Evolutionary conservation across 2,113 vertebrate species (phyloP).

Genomic region (Probosciger aterrimus): DNA sequence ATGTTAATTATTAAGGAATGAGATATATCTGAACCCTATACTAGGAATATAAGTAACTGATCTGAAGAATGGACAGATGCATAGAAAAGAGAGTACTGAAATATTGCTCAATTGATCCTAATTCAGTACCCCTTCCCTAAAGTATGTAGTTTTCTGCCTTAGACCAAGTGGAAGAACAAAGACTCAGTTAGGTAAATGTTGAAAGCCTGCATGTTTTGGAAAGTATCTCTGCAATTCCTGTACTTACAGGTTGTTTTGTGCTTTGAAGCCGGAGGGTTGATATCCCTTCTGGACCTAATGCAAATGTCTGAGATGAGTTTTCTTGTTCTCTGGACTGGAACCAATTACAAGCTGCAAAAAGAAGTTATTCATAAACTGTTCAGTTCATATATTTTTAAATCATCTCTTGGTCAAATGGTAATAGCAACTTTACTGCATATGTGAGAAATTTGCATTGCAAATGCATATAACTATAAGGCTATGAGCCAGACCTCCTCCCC

Average conservation of each 20-base stretch:
- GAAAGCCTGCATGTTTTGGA: neutral
- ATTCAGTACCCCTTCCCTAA: neutral
- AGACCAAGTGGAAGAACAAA: neutral
- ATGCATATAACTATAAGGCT: neutral
- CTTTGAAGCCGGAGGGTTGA: neutral
- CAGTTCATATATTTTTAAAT: conserved; percentile 19
- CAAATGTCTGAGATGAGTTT: neutral
- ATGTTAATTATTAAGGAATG: neutral
- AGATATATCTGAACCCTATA: neutral
- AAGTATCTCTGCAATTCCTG: neutral
- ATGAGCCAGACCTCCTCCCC: conserved; percentile 45
- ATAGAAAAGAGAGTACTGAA: neutral
- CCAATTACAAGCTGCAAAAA: neutral
- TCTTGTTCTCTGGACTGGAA: neutral
- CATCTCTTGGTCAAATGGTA: neutral
- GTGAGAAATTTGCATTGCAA: conserved; percentile 51
- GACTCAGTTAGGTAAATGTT: neutral
- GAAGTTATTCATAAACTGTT: neutral
- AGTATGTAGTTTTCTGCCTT: neutral
- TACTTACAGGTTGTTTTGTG: neutral
- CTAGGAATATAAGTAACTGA: neutral
- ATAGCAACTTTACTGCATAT: neutral
- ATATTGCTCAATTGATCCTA: neutral
- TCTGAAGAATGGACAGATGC: neutral
- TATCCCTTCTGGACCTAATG: neutral